Base-by-base conservation (phyloP, 2,888 invertebrate species). In the Pilophorus perplexus region DNA sequence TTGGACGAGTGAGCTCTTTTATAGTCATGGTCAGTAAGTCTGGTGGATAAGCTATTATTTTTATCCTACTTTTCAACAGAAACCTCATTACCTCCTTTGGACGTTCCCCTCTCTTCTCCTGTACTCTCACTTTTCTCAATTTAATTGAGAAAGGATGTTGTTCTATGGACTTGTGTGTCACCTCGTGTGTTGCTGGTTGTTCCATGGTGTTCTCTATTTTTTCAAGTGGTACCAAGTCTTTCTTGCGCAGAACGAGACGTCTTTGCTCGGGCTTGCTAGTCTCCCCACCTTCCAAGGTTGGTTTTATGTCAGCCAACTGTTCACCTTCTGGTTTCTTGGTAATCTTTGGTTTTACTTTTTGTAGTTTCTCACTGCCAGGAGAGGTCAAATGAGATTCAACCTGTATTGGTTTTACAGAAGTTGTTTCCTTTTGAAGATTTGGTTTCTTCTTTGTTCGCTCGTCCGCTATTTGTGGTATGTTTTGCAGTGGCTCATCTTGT, bases 371-470 rank as follows among this genome's bases (percentile, higher is more conserved):
- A 16, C n/a, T 12, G 10, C 18, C 8, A 27, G 46, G 59, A 42
- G 14, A 27, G 2, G 14, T 42, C 37, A n/a, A n/a, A n/a, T 54
- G 12, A 55, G 62, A 20, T 67, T 70, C 22, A 25, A 16, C 25
- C 12, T 62, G 40, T 46, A 12, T 27, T 42, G 37, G 6, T 64
- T 46, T 50, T 69, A 69, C 59, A 54, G 73, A 70, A 0, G 20
- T 23, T 6, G 22, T 10, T 16, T 60, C 27, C 33, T 44, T 64
- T 20, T 67, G 64, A 5, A 20, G 18, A 27, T 44, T 37, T 71
- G 69, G 75, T 72, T 67, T 76, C 66, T 73, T 72, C 18, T 71
- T 67, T 65, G 65, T 72, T 70, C 67, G 72, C 67, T 70, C 75
- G 64, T 62, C 72, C 70, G 67, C 72, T 69, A 75, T 57, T 4